Percentiles rank a stretch among this genome's conserved stretches.
Evolutionary conservation across 2,888 invertebrate genomes (phyloP).

Genomic region (Agrotis puta): DNA sequence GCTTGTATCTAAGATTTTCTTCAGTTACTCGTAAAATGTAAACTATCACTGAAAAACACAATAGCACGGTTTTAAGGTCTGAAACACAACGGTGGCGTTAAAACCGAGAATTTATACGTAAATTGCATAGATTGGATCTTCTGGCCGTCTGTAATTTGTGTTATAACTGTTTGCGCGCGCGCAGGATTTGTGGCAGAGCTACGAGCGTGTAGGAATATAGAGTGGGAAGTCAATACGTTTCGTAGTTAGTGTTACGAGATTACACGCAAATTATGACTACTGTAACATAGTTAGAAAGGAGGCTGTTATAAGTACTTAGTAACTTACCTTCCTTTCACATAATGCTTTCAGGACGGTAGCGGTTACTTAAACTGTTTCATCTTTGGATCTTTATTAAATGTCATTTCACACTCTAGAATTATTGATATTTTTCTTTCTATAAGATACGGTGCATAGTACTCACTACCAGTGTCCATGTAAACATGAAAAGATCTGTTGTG

Average conservation of each 20-base stretch:
- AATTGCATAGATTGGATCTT: constrained; percentile 31
- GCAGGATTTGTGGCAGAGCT: constrained; percentile 70
- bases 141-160: constrained; percentile 33
- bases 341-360: constrained; percentile 5
- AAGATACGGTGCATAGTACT: too few relatives aligned
- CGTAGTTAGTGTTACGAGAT: constrained; percentile 57
- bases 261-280: constrained; percentile 58
- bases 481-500: neutral
- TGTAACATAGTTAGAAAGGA: constrained; percentile 46
- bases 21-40: neutral
- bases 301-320: constrained; percentile 17
- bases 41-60: neutral
- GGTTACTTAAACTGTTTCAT: neutral
- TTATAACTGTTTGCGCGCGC: constrained; percentile 67
- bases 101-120: neutral
- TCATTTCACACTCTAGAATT: too few relatives aligned
- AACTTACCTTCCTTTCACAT: constrained; percentile 8
- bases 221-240: constrained; percentile 59
- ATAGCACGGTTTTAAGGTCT: neutral
- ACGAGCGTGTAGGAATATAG: constrained; percentile 66
- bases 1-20: too few relatives aligned
- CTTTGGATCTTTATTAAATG: neutral
- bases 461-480: too few relatives aligned
- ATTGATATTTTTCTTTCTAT: neutral
- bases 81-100: neutral